These are phyloP conservation scores for Hanleya hanleyi DNA, from an alignment of 2,888 invertebrate species.

Conservation along the genomic window DNA sequence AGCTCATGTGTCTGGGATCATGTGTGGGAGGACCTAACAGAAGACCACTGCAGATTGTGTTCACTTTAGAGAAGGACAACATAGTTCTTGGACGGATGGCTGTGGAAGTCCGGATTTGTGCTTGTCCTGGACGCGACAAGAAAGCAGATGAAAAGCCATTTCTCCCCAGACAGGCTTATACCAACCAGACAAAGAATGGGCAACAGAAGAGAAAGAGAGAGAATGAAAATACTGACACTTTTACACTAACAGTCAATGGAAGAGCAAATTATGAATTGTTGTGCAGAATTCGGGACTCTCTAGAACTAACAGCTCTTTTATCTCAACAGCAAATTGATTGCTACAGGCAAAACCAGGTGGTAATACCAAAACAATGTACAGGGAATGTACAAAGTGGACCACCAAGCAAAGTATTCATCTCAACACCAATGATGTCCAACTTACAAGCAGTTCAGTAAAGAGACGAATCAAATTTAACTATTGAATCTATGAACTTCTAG, in stretches of 20 bases:
- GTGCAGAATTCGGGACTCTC: conserved; percentile 64
- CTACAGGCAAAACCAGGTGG: conserved; percentile 41
- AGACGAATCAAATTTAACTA: no score
- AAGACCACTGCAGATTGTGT: conserved; percentile 78
- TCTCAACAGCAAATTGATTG: conserved; percentile 58
- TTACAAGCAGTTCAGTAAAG: neutral
- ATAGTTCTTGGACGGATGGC: conserved; percentile 79
- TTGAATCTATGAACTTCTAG: no score
- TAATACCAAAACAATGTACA: neutral
- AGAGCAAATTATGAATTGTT: conserved; percentile 70
- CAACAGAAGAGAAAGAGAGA: neutral
- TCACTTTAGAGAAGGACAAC: conserved; percentile 73
- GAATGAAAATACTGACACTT: neutral
- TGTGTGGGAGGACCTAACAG: conserved; percentile 86
- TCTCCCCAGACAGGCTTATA: conserved; percentile 28
- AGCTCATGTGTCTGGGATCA: conserved; percentile 85
- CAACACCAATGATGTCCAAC: neutral
- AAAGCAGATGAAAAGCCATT: conserved; percentile 77
- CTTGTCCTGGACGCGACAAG: conserved; percentile 85
- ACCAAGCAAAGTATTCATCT: neutral
- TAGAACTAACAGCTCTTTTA: conserved; percentile 65
- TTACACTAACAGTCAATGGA: conserved; percentile 64
- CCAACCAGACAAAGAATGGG: neutral
- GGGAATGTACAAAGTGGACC: neutral
- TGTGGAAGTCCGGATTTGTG: conserved; percentile 84